These are phyloP conservation scores for Ramazzottius varieornatus DNA, from an alignment of 2,888 invertebrate species.

Conservation along the genomic window DNA sequence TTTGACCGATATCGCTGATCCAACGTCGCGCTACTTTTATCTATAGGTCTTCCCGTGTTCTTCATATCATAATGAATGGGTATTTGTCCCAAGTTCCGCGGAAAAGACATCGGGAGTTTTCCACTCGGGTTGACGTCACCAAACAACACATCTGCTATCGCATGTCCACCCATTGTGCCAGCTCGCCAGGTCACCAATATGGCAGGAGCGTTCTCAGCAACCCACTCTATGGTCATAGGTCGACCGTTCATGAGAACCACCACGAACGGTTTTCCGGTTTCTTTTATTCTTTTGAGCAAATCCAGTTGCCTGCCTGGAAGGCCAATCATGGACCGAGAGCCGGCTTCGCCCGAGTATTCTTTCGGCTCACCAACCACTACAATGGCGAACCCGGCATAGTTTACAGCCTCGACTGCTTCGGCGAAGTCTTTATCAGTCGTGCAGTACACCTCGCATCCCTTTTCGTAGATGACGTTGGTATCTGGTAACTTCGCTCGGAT, in stretches of 20 bases:
- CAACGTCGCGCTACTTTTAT: background rate
- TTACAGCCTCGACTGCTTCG: background rate
- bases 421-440: background rate
- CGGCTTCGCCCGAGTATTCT: background rate
- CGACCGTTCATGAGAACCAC: conserved; percentile 1
- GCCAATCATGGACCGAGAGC: background rate
- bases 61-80: background rate
- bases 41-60: background rate
- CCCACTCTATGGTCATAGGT: background rate
- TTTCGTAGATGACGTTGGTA: background rate
- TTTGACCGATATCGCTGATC: background rate
- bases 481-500: background rate
- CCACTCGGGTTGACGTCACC: background rate
- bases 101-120: background rate
- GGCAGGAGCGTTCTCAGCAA: background rate
- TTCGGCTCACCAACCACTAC: background rate
- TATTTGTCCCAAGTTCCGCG: conserved; percentile 3
- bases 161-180: background rate
- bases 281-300: background rate
- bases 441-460: background rate
- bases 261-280: background rate
- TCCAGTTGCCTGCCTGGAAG: background rate
- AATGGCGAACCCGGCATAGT: background rate
- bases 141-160: background rate
- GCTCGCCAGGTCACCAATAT: background rate